These are phyloP conservation scores for Drosophila monieri DNA, from an alignment of 2,888 invertebrate genomes.

Conservation along the genomic window DNA sequence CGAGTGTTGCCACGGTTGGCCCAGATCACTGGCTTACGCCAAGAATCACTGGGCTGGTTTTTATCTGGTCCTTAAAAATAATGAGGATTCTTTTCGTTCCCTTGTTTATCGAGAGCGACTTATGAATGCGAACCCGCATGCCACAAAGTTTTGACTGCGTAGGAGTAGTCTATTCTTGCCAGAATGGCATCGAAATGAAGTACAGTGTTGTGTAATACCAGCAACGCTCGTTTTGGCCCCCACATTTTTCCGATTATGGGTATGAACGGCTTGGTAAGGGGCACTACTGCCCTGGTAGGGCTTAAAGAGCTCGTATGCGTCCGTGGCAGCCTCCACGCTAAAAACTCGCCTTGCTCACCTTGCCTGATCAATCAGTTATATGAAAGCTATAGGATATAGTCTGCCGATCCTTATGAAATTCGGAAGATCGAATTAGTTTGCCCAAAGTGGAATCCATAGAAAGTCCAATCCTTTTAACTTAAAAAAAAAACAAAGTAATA, in stretches of 20 bases:
- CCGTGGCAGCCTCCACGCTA: background rate
- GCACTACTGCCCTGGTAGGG: slow-evolving; percentile 3
- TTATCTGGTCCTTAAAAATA: background rate
- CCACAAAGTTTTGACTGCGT: slow-evolving; percentile 6
- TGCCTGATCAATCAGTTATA: too few species aligned
- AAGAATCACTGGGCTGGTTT: too few species aligned
- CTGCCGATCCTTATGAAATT: too few species aligned
- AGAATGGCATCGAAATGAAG: slow-evolving; percentile 6
- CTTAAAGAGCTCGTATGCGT: background rate
- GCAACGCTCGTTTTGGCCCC: slow-evolving; percentile 1
- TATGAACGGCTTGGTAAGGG: slow-evolving; percentile 4
- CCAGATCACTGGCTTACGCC: too few species aligned
- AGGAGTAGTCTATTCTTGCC: slow-evolving; percentile 3
- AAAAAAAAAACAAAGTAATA: too few species aligned
- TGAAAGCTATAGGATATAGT: too few species aligned
- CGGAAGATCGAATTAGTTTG: too few species aligned
- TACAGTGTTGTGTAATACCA: background rate
- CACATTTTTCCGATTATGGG: slow-evolving; percentile 3
- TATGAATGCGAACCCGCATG: background rate
- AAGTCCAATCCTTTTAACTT: too few species aligned
- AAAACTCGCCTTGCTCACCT: too few species aligned
- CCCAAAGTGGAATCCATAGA: too few species aligned
- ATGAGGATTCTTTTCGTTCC: background rate
- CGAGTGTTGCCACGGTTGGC: too few species aligned
- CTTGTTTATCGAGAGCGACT: background rate